Conservation (phyloP, 2,797 vertebrate genomes). For the Urophycis tenuis region DNA sequence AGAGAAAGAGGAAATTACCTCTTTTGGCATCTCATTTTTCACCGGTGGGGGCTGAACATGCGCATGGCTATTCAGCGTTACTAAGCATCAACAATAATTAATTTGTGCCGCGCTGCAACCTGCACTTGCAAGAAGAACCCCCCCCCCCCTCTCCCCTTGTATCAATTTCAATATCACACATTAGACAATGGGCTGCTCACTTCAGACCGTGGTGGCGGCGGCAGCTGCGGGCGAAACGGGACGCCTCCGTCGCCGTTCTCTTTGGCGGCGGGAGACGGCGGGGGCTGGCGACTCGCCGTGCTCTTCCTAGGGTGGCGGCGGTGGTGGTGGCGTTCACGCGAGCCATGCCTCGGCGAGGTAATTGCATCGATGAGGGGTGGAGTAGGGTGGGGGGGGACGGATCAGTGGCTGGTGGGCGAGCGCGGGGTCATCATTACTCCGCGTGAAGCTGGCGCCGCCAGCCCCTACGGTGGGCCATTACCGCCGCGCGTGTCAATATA, state of each 20-base stretch:
- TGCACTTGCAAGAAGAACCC: slow-evolving; percentile 18
- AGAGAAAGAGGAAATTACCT: slow-evolving; percentile 66
- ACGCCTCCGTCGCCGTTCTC: slow-evolving; percentile 1
- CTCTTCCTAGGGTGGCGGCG: slow-evolving; percentile 21
- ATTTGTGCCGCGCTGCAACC: slow-evolving; percentile 37
- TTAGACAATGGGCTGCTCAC: slow-evolving; percentile 33
- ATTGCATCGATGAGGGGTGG: slow-evolving; percentile 62
- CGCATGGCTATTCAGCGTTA: slow-evolving; percentile 22
- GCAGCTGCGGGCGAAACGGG: background rate
- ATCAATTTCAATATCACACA: slow-evolving; percentile 41
- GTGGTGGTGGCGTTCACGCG: slow-evolving; percentile 26
- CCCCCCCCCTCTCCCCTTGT: background rate
- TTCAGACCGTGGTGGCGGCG: background rate
- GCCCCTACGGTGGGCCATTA: slow-evolving; percentile 60
- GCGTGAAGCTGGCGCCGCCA: slow-evolving; percentile 36
- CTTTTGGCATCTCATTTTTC: slow-evolving; percentile 68
- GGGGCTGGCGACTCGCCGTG: background rate
- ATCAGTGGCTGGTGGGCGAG: slow-evolving; percentile 46
- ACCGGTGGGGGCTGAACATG: slow-evolving; percentile 44
- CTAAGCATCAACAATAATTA: slow-evolving; percentile 55
- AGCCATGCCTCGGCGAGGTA: slow-evolving; percentile 50
- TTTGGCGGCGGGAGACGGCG: slow-evolving; percentile 19
- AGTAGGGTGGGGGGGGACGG: slow-evolving; percentile 45
- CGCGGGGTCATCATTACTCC: slow-evolving; percentile 61
- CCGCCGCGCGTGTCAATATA: slow-evolving; percentile 47